phyloP scores from a whole-genome alignment of 2,888 invertebrate species.

The Laothoe populi region DNA sequence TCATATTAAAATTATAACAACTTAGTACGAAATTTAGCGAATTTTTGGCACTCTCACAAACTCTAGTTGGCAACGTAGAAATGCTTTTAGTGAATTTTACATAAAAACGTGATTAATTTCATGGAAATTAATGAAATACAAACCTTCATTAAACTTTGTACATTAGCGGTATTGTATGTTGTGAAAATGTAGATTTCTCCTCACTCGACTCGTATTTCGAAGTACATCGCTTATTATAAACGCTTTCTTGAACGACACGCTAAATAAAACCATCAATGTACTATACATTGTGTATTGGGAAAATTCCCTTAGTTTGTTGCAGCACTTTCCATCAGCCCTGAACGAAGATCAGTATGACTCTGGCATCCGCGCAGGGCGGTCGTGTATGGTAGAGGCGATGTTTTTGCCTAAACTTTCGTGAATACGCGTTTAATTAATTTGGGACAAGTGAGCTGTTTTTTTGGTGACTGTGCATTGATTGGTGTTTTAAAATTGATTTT shows the following conservation, averaged over 20 bases:
- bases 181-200: background rate
- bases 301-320: background rate
- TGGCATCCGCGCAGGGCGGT: constrained; percentile 64
- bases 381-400: constrained; percentile 55
- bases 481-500: constrained; percentile 47
- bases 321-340: background rate
- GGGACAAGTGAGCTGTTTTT: constrained; percentile 5
- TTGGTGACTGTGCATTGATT: constrained; percentile 42
- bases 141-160: constrained; percentile 17
- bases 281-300: background rate
- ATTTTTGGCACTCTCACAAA: no score
- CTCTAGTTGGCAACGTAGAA: constrained; percentile 7
- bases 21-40: background rate
- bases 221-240: background rate
- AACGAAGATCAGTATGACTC: constrained; percentile 62
- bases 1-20: background rate
- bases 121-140: constrained; percentile 17
- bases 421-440: constrained; percentile 43
- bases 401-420: constrained; percentile 61
- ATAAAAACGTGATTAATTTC: constrained; percentile 17
- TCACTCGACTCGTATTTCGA: background rate
- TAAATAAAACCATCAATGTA: constrained; percentile 3
- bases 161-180: constrained; percentile 21
- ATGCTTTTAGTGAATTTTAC: constrained; percentile 21
- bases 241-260: background rate